Conservation (phyloP, 2,113 vertebrate genomes). For the Meleagris gallopavo region DNA sequence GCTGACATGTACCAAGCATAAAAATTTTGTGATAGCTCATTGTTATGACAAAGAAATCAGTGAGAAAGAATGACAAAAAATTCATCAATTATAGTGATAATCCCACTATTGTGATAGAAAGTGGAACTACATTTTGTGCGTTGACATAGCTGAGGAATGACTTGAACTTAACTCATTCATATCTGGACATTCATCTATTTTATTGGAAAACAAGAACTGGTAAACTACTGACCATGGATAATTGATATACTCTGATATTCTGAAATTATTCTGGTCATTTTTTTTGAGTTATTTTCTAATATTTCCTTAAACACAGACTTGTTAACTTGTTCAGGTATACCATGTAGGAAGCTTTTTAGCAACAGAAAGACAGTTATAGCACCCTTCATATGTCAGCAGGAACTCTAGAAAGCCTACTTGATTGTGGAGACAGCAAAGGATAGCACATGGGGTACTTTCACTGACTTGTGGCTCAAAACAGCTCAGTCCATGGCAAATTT, state of each 20-base stretch:
- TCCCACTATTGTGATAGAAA: slow-evolving; percentile 67
- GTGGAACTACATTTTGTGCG: slow-evolving; percentile 44
- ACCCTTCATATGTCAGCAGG: neutral
- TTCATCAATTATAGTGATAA: slow-evolving; percentile 73
- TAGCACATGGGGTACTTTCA: accelerated
- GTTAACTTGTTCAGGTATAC: accelerated
- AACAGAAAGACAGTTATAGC: neutral
- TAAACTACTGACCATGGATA: neutral
- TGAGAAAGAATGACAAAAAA: slow-evolving; percentile 67
- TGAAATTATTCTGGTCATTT: neutral
- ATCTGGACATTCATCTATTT: neutral
- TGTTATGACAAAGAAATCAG: slow-evolving; percentile 70
- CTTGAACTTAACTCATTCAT: slow-evolving; percentile 64
- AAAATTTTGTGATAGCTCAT: slow-evolving; percentile 69
- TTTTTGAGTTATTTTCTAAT: neutral
- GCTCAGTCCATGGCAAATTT: neutral
- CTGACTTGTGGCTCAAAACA: neutral
- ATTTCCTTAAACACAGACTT: too few relatives aligned
- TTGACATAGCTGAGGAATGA: slow-evolving; percentile 56
- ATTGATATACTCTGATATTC: accelerated
- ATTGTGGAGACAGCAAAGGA: accelerated
- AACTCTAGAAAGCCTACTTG: neutral
- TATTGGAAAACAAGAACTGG: neutral
- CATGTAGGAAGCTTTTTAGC: neutral
- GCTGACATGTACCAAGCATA: slow-evolving; percentile 68